Base-by-base conservation (phyloP, 2,888 invertebrate genomes). In the Allacma fusca region DNA sequence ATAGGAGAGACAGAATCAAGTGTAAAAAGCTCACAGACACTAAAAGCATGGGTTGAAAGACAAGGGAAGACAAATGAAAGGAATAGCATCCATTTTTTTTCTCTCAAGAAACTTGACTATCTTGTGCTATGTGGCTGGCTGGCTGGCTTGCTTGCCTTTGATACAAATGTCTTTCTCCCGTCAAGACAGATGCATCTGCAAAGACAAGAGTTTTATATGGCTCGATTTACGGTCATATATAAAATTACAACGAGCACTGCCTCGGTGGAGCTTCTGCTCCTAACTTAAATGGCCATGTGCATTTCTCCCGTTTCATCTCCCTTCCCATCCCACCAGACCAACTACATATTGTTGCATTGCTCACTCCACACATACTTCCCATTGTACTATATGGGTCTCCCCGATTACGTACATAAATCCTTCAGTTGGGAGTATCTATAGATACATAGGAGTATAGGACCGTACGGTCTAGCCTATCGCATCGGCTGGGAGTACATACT, bases 51-150 rank as follows among this genome's bases (percentile, higher is more conserved):
- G 26, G 50, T 59, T 50, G 34, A 29, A 23, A 62, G 72, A 72
- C 72, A 72, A 72, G 62, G 59, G 34, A 29, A 34, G 59, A 62
- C 72, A 62, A 62, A 70, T 70, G 29, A 71, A 71, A 72, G 28
- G 34, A 72, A 72, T 72, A 34, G 72, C 40, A 28, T 28, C 40
- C 29, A 72, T 72, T 59, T 72, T 72, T 62, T 50, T n/a, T n/a
- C n/a, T 34, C 34, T 26, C 57, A 50, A 57, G 34, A 59, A 34
- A 59, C 16, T 19, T 57, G 29, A 13, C 50, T 69, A 44, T 50
- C 19, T 12, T 28, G 21, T 28, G 26, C 19, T 23, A 50, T 50
- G 24, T 24, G 21, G 21, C 5, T 68, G 26, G 2, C 19, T 50
- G 50, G 1, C 4, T 50, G 40, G 19, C 50, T 2, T 16, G 16